A percentile compares a stretch with the other conserved stretches of the same genome.
Conservation (phyloP, 2,888 invertebrate genomes). For the Macrophya alboannulata region DNA sequence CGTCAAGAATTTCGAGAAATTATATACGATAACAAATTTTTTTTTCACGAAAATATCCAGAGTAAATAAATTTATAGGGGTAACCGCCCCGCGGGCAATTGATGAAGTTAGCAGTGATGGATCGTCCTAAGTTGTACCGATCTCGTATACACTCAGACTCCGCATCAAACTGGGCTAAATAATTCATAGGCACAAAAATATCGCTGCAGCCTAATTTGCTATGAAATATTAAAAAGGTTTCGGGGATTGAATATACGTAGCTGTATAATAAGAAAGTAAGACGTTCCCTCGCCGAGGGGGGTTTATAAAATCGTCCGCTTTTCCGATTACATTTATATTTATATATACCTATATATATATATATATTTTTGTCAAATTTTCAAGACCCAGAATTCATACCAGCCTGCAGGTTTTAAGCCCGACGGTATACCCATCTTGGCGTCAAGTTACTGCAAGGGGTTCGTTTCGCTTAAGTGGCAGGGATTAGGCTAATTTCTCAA, state of each 20-base stretch:
- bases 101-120: constrained; percentile 35
- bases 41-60: neutral
- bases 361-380: neutral
- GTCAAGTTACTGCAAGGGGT: constrained; percentile 38
- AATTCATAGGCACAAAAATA: constrained; percentile 23
- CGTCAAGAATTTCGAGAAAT: too few species aligned
- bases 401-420: neutral
- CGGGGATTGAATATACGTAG: neutral
- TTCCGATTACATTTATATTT: neutral
- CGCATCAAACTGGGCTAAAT: constrained; percentile 21
- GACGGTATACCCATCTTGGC: constrained; percentile 6
- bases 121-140: constrained; percentile 20
- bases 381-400: neutral
- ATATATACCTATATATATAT: neutral
- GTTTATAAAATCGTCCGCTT: neutral
- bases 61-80: neutral
- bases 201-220: constrained; percentile 9
- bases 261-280: neutral
- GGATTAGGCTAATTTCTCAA: constrained; percentile 58
- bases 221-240: constrained; percentile 43
- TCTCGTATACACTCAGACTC: neutral
- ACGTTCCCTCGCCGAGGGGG: neutral
- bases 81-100: neutral
- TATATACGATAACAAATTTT: neutral
- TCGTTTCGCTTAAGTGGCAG: constrained; percentile 55